These are phyloP conservation scores for Scolanthus callimorphus DNA, from an alignment of 92 coral and sea anemone species.

Conservation along the genomic window DNA sequence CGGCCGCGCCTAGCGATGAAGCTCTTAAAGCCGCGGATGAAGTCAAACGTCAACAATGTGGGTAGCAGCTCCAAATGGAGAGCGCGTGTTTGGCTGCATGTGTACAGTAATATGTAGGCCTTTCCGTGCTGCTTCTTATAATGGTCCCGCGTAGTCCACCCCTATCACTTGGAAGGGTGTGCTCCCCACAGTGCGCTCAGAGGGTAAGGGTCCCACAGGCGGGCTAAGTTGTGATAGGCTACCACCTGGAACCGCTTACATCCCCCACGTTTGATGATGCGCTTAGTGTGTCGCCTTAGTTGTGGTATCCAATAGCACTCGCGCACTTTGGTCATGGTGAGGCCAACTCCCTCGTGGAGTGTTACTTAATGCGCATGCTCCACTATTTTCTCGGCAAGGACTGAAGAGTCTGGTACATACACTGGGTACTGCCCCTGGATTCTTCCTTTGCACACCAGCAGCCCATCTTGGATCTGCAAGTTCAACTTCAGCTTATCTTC, in stretches of 20 bases:
- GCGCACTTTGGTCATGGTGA: conserved; percentile 28
- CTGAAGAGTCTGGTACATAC: conserved; percentile 34
- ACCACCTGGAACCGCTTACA: conserved; percentile 23
- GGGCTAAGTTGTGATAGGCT: conserved; percentile 34
- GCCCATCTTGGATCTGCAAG: conserved; percentile 36
- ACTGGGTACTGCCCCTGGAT: conserved; percentile 33
- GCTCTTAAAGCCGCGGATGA: not conserved
- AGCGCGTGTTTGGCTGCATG: too few relatives aligned
- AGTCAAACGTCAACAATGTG: too few relatives aligned
- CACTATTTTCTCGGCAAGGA: conserved; percentile 21
- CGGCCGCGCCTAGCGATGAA: too few relatives aligned
- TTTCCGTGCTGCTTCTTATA: too few relatives aligned
- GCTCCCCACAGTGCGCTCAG: conserved; percentile 34
- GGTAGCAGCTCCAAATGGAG: too few relatives aligned
- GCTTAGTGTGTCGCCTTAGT: conserved; percentile 19
- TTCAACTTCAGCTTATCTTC: conserved; percentile 33
- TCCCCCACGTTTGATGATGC: conserved; percentile 8
- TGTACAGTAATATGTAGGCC: conserved; percentile 25
- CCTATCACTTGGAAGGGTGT: conserved; percentile 26
- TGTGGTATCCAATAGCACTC: conserved; percentile 24
- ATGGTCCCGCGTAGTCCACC: too few relatives aligned
- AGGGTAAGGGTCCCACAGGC: conserved; percentile 31
- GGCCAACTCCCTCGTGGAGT: conserved; percentile 40
- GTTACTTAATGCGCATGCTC: conserved; percentile 33
- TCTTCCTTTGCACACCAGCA: conserved; percentile 50